Percentiles rank a stretch among this genome's conserved stretches.
Evolutionary conservation across 2,113 vertebrate species (phyloP).

Genomic region (Mixornis gularis): DNA sequence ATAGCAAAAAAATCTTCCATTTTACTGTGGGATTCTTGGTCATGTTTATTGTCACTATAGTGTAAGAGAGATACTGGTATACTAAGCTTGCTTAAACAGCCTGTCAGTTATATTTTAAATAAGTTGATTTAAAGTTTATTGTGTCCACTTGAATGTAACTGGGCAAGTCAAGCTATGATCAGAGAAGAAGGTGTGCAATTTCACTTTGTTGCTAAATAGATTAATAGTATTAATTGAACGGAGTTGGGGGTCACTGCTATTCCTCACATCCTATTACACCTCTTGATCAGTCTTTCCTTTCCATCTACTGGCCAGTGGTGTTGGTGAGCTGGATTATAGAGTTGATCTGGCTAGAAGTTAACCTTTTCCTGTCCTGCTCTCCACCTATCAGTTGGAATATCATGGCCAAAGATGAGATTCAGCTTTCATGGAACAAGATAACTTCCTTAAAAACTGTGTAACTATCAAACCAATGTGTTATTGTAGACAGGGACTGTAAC

Average conservation of each 20-base stretch:
- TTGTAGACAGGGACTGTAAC: not conserved
- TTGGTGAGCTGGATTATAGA: not conserved
- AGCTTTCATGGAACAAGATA: not conserved
- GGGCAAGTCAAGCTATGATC: not conserved
- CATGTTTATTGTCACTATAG: not conserved
- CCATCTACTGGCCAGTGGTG: not conserved
- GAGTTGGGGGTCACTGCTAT: not conserved
- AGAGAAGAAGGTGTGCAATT: not conserved
- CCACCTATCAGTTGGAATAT: not conserved
- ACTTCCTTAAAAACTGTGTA: not conserved
- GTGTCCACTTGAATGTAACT: not conserved
- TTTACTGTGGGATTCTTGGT: not conserved
- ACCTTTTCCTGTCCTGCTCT: not conserved
- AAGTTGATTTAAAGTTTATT: not conserved
- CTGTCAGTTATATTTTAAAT: not conserved
- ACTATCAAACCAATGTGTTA: not conserved
- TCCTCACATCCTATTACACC: not conserved
- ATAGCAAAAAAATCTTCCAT: not conserved
- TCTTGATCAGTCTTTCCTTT: not conserved
- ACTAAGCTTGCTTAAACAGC: not conserved
- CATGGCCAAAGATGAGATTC: not conserved
- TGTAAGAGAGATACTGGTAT: not conserved
- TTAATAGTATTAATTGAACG: not conserved
- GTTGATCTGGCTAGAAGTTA: not conserved
- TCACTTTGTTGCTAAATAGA: not conserved